Conservation (phyloP, 2,888 invertebrate species). For the Sinohyriopsis cumingii region DNA sequence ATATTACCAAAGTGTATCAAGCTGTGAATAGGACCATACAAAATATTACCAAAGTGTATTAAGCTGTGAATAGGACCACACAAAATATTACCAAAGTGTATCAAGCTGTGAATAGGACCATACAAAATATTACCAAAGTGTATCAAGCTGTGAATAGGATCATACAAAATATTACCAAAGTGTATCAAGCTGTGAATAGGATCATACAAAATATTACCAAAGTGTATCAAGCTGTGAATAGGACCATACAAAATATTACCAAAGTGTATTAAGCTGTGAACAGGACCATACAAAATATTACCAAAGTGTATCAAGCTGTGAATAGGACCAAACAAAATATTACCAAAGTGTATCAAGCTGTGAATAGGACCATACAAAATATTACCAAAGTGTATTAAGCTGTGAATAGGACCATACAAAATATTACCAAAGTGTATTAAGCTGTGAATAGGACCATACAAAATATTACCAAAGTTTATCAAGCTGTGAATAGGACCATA, state of each 20-base stretch:
- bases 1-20: constrained; percentile 3
- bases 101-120: constrained; percentile 6
- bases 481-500: constrained; percentile 6
- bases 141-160: constrained; percentile 7
- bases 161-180: background rate
- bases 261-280: constrained; percentile 12
- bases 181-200: constrained; percentile 8
- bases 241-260: too few relatives aligned
- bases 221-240: constrained; percentile 12
- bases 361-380: background rate
- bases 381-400: constrained; percentile 5
- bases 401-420: constrained; percentile 1
- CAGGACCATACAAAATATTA: too few relatives aligned
- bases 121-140: background rate
- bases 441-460: constrained; percentile 3
- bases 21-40: constrained; percentile 3
- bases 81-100: background rate
- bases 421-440: constrained; percentile 3
- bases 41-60: constrained; percentile 1
- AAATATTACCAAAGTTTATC: background rate
- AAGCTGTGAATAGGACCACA: constrained; percentile 5
- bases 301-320: constrained; percentile 8
- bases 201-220: too few relatives aligned
- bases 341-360: constrained; percentile 8
- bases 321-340: background rate